Percentiles rank a stretch among this genome's conserved stretches.
Conservation (phyloP, 2,888 invertebrate species). For the Peribatodes rhomboidaria region DNA sequence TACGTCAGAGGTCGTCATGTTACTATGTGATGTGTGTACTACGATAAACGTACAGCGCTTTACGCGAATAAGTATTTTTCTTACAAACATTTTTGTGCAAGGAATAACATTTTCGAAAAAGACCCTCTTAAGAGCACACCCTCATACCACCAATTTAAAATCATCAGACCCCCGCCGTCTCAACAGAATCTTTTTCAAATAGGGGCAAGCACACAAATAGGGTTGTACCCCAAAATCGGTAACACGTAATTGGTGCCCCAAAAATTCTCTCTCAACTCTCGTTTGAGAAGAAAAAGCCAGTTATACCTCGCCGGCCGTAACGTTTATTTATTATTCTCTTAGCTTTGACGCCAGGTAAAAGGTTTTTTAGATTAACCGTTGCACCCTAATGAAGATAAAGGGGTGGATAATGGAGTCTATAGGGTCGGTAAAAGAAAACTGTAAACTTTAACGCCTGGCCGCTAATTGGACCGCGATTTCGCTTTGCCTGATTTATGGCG, state of each 20-base stretch:
- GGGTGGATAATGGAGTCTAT: slow-evolving; percentile 66
- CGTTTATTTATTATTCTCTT: slow-evolving; percentile 72
- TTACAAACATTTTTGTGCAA: background rate
- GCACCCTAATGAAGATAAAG: slow-evolving; percentile 79
- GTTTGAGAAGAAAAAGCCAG: slow-evolving; percentile 38
- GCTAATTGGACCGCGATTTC: slow-evolving; percentile 56
- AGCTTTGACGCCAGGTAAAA: slow-evolving; percentile 75
- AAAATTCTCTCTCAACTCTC: slow-evolving; percentile 24
- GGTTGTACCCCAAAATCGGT: slow-evolving; percentile 39
- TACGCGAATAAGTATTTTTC: too few species aligned
- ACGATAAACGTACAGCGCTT: too few species aligned
- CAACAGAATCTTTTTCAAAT: slow-evolving; percentile 18
- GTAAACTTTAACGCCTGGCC: slow-evolving; percentile 64
- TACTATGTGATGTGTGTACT: too few species aligned
- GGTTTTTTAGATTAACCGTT: slow-evolving; percentile 76
- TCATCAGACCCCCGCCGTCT: slow-evolving; percentile 12
- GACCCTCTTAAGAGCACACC: background rate
- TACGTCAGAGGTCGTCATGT: too few species aligned
- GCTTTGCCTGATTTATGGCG: slow-evolving; percentile 72
- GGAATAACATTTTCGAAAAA: slow-evolving; percentile 3
- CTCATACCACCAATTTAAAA: slow-evolving; percentile 15
- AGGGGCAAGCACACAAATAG: slow-evolving; percentile 28
- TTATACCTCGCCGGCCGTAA: slow-evolving; percentile 39
- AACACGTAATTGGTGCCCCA: slow-evolving; percentile 41
- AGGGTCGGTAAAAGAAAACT: slow-evolving; percentile 68